Base-by-base conservation (phyloP, 2,797 vertebrate genomes). In the Percopsis omiscomaycus region DNA sequence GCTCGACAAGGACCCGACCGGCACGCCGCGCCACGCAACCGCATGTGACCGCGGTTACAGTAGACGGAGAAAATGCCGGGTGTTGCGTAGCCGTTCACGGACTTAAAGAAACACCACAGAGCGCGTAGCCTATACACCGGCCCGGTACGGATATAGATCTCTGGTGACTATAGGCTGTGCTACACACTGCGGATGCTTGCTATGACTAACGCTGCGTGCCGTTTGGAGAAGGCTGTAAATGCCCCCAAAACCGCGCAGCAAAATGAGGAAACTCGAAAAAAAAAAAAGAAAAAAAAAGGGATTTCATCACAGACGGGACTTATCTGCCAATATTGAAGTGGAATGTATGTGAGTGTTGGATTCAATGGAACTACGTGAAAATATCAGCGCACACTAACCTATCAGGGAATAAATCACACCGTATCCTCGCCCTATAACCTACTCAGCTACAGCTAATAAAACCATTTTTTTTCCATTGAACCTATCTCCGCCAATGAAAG, bases 141-240 rank as follows among this genome's bases (percentile, higher is more conserved):
- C 74, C 68, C 64, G 75, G 84, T 62, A 80, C 73, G 22, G 22
- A 22, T 64, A 84, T 77, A 71, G 69, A 46, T 72, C 67, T 78
- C 82, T 76, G 74, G 72, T 66, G 22, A 22, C 22, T 76, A 80
- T 76, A 80, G 70, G 82, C 77, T 75, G 63, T 62, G 28, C 60
- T 73, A 69, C 81, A 80, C 86, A 90, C 88, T 89, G 90, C 89
- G 83, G 89, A 80, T 80, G 75, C 79, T 64, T 79, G 89, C 85
- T 89, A 91, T 92, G 89, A 92, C 90, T 90, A 92, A 92, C 90
- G 87, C 91, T 91, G 89, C 88, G 89, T 73, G 72, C 5, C 6
- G 6, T 15, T 14, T 37, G 10, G 2, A 12, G 2, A 37, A 16
- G 46, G 46, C 15, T 32, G 28, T 61, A 46, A 61, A 61, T 28